Conservation (phyloP, 2,888 invertebrate genomes). For the Noctua janthe region DNA sequence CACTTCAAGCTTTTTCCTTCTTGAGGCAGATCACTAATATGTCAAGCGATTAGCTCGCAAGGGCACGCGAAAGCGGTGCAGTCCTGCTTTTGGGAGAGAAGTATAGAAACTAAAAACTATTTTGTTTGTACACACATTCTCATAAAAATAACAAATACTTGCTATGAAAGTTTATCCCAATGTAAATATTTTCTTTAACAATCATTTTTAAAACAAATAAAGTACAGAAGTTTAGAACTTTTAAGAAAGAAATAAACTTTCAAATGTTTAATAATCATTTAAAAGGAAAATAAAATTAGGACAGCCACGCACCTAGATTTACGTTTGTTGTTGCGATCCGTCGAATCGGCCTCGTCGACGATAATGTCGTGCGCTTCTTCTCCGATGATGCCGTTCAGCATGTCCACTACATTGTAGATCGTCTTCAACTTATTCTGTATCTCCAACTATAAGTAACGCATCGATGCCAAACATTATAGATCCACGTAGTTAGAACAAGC, state of each 20-base stretch:
- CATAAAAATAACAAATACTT: conserved; percentile 25
- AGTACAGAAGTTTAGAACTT: not conserved
- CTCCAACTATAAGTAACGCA: conserved; percentile 91
- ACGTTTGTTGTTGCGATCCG: conserved; percentile 78
- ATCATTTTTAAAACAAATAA: not conserved
- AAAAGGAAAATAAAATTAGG: conserved; percentile 29
- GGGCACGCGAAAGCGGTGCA: conserved; percentile 70
- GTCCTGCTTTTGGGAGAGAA: conserved; percentile 72
- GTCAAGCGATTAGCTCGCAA: conserved; percentile 65
- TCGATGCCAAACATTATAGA: conserved; percentile 58
- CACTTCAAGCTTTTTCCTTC: conserved; percentile 48
- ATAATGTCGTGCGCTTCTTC: conserved; percentile 89
- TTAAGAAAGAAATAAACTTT: conserved; percentile 51
- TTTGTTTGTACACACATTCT: conserved; percentile 54
- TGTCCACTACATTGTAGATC: conserved; percentile 96
- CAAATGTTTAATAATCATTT: conserved; percentile 36
- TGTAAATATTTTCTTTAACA: conserved; percentile 2
- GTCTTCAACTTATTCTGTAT: conserved; percentile 95
- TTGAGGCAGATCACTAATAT: conserved; percentile 57
- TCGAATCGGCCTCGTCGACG: conserved; percentile 74
- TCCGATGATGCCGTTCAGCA: conserved; percentile 96
- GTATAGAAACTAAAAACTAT: conserved; percentile 55
- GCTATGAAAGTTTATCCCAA: conserved; percentile 52
- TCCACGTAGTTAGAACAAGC: conserved; percentile 48
- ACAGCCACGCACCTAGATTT: conserved; percentile 84